Base-by-base conservation (phyloP, 2,797 vertebrate species). In the Mormyrus proboscirostris region DNA sequence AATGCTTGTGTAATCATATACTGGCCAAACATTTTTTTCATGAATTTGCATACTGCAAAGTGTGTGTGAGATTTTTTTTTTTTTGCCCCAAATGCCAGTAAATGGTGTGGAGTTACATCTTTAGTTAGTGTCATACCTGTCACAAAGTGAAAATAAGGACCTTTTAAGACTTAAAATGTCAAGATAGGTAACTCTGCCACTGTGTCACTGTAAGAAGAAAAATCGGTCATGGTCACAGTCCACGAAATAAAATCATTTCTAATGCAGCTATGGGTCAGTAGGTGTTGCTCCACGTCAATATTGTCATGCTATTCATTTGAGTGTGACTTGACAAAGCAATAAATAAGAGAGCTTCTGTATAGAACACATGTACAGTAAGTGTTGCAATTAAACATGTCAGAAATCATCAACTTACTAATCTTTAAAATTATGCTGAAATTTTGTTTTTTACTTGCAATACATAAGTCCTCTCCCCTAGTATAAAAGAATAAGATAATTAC, bases 91-190 rank as follows among this genome's bases (percentile, higher is more conserved):
- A 29, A 69, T 33, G 38, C 4, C n/a, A n/a, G 79, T 44, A 83
- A n/a, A 22, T 84, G 82, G 82, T 84, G 82, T 47, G 82, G 41
- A 22, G 19, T 84, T 50, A 47, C 82, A 84, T 9, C 47, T 50
- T 84, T 50, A 50, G 82, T 84, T n/a, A 2, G 82, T 84, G 47
- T 84, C 41, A 84, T 47, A 16, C 49, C 47, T 84, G 82, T 50
- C 49, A 25, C 47, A 10, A 47, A 19, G 16, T 33, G 65, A 73
- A 29, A 84, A 51, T 29, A 84, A 47, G n/a, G 41, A 47, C 7
- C 41, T 84, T 84, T 84, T 22, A 84, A 84, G 82, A 50, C 29
- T 33, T 73, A 73, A 73, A 84, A 49, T 84, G 82, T 49, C 82
- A 47, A 49, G n/a, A 84, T 84, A n/a, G 82, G 82, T 51, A 84